These are phyloP conservation scores for Pocillopora verrucosa DNA, from an alignment of 64 coral and sea anemone species.

Conservation along the genomic window DNA sequence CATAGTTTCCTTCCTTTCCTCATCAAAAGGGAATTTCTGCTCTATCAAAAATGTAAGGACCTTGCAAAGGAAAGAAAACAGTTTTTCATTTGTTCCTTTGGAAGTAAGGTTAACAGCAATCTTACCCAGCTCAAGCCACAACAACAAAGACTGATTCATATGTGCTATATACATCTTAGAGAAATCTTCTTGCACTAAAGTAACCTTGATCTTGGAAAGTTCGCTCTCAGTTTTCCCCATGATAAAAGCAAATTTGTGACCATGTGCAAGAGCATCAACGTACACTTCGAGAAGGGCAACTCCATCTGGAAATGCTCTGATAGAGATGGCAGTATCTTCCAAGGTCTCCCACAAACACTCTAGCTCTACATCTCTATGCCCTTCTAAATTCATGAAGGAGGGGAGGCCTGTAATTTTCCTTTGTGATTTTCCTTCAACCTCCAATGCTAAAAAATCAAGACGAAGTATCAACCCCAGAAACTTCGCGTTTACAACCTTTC, in stretches of 20 bases:
- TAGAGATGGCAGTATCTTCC: background rate
- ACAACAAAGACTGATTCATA: background rate
- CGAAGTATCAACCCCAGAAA: conserved; percentile 16
- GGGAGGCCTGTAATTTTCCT: background rate
- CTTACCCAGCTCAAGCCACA: too few species aligned
- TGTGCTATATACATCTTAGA: background rate
- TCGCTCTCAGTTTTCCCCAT: background rate
- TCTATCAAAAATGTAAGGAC: background rate
- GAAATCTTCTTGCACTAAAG: conserved; percentile 4
- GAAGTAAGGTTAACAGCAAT: too few species aligned
- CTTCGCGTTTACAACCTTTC: background rate
- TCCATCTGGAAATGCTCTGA: background rate
- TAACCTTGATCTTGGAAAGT: background rate
- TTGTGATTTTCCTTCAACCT: background rate
- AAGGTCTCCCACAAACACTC: background rate
- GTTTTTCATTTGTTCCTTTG: background rate
- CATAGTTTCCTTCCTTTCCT: background rate
- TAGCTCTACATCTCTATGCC: background rate
- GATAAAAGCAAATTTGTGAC: background rate
- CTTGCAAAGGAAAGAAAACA: background rate
- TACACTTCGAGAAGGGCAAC: background rate
- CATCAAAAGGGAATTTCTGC: background rate
- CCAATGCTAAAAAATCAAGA: background rate
- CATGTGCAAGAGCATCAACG: background rate
- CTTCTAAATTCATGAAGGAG: background rate